A percentile compares a stretch with the other conserved stretches of the same genome.
phyloP scores from a whole-genome alignment of 2,797 vertebrate species.

The Phyllotis vaccarum region DNA sequence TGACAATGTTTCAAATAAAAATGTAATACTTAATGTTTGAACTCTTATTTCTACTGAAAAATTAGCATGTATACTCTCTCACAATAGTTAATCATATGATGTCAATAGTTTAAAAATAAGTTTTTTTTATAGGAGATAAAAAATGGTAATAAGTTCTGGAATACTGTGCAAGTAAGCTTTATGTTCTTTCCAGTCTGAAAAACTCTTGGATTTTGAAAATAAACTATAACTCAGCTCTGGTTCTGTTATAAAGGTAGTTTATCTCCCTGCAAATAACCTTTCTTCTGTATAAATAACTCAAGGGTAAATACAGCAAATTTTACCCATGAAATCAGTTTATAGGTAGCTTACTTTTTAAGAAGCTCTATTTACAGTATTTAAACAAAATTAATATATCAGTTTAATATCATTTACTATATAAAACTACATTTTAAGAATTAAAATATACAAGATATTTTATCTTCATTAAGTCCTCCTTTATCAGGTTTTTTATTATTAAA shows the following conservation, averaged over 20 bases:
- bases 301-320: background rate
- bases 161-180: background rate
- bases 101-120: background rate
- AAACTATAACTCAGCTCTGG: background rate
- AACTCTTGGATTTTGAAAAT: background rate
- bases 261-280: background rate
- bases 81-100: background rate
- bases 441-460: background rate
- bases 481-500: background rate
- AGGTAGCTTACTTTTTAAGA: background rate
- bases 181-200: background rate
- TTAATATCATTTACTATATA: background rate
- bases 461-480: background rate
- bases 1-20: background rate
- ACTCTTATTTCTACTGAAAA: constrained; percentile 10
- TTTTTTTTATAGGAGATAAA: background rate
- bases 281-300: background rate
- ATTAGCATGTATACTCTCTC: background rate
- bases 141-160: background rate
- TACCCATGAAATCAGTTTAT: background rate
- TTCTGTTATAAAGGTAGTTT: background rate
- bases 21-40: background rate
- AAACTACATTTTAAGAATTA: constrained; percentile 30
- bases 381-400: background rate
- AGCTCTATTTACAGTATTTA: background rate